Conservation (phyloP, 2,888 invertebrate species). For the Cyrtodaria siliqua region DNA sequence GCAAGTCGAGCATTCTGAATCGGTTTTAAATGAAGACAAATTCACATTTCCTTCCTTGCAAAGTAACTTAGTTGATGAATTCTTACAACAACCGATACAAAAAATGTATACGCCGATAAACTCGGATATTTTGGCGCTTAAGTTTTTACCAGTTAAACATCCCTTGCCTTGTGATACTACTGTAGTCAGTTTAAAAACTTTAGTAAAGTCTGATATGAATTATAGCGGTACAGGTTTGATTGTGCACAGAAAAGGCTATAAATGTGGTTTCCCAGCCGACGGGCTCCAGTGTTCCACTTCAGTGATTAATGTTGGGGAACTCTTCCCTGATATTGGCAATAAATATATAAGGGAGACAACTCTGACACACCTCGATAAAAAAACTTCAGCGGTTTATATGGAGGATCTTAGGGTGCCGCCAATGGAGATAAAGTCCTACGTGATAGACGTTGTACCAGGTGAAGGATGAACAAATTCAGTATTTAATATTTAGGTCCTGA, state of each 20-base stretch:
- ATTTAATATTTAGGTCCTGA: too few relatives aligned
- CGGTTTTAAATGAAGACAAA: constrained; percentile 22
- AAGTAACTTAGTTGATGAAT: constrained; percentile 66
- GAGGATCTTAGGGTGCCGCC: constrained; percentile 64
- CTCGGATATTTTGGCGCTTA: constrained; percentile 65
- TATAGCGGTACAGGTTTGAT: constrained; percentile 79
- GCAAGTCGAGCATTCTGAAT: constrained; percentile 70
- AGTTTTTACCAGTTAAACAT: constrained; percentile 59
- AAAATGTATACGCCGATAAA: constrained; percentile 69
- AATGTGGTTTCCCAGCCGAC: constrained; percentile 69
- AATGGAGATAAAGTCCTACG: constrained; percentile 75
- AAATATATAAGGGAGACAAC: constrained; percentile 70
- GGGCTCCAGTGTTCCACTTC: constrained; percentile 67
- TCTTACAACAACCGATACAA: constrained; percentile 73
- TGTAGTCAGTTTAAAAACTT: constrained; percentile 74
- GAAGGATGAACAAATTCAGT: too few relatives aligned
- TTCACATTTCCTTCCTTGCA: constrained; percentile 73
- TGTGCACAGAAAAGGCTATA: constrained; percentile 77
- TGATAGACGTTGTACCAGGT: constrained; percentile 18
- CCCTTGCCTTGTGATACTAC: constrained; percentile 79
- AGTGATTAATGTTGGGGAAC: constrained; percentile 45
- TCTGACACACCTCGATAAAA: constrained; percentile 73
- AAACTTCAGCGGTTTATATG: constrained; percentile 51
- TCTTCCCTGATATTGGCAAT: constrained; percentile 68
- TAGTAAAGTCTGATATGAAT: constrained; percentile 70